Evolutionary conservation across 37 sponge, comb jelly and placozoan genomes (phyloP).

Genomic region (Beroe ovata): DNA sequence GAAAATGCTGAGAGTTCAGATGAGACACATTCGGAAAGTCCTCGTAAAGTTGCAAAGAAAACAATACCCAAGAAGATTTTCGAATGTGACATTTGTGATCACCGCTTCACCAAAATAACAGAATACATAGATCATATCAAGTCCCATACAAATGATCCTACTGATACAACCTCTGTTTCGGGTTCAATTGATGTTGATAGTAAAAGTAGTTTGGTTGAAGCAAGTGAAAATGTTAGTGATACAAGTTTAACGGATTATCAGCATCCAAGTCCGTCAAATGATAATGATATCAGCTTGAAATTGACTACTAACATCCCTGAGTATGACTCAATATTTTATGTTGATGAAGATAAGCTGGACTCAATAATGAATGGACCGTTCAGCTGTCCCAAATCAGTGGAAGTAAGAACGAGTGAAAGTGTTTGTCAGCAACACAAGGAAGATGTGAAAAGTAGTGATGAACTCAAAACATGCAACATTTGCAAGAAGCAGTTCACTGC

Average conservation of each 20-base stretch:
- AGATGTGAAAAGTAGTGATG: background rate
- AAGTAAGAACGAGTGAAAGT: background rate
- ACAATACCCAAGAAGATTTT: constrained; percentile 25
- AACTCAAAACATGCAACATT: constrained; percentile 32
- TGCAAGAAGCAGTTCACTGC: constrained; percentile 22
- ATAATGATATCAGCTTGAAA: background rate
- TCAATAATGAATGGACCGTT: background rate
- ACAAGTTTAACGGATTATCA: background rate
- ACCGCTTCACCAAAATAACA: background rate
- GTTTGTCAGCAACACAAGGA: too few relatives aligned
- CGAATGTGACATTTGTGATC: constrained; percentile 62
- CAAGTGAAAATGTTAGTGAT: background rate
- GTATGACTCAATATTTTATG: constrained; percentile 45
- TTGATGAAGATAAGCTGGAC: constrained; percentile 40
- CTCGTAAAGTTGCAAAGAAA: constrained; percentile 27
- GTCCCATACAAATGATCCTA: constrained; percentile 36
- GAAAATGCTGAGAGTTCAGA: background rate
- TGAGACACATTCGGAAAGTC: background rate
- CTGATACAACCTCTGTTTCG: background rate
- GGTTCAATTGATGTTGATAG: background rate
- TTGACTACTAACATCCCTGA: background rate
- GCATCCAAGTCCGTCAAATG: background rate
- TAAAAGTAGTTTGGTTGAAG: background rate
- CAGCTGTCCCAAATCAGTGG: background rate
- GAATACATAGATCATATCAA: constrained; percentile 19